Base-by-base conservation (phyloP, 2,113 vertebrate species). In the Sula dactylatra region DNA sequence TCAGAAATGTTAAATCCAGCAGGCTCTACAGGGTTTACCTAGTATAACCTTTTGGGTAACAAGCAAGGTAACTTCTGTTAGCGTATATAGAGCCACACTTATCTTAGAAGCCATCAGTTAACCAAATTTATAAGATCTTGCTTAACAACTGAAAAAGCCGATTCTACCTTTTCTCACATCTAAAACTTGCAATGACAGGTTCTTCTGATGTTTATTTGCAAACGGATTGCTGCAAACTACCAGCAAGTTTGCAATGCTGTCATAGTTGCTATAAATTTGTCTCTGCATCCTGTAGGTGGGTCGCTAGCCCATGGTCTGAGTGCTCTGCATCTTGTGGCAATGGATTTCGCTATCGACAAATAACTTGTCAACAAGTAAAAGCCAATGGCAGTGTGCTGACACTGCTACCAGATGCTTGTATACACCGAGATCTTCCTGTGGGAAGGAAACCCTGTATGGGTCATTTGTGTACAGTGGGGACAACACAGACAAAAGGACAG, bases 281-380 rank as follows among this genome's bases (percentile, higher is more conserved):
- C 40, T 93, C 25, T 91, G 85, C 36, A 4, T 32, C 29, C 34
- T 56, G 47, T 44, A 99, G 99, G 84, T 99, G 99, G 99, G 82
- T 91, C 2, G 96, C 96, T 0, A 97, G 98, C 3, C 67, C 97
- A 0, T 99, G 99, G 99, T 99, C 99, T 0, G 97, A 97, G 71
- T 99, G 99, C 92, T 99, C 99, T 9, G 97, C 86, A 5, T 94
- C 98, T 0, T 99, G 99, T 27, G 99, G 99, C 5, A 36, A 58
- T 1, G 99, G 99, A 16, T 97, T 98, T 95, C 98, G 82, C n/a
- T 97, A 96, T 4, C 97, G 99, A 7, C 98, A 97, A 82, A 97
- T 99, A 32, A 94, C 61, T 1, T 99, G 99, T 69, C 98, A 98
- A 56, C 98, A 97, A 86, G 61, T 86, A 6, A 95, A 71, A 67